Evolutionary conservation across 2,888 invertebrate genomes (phyloP).

Genomic region (Panopea generosa): DNA sequence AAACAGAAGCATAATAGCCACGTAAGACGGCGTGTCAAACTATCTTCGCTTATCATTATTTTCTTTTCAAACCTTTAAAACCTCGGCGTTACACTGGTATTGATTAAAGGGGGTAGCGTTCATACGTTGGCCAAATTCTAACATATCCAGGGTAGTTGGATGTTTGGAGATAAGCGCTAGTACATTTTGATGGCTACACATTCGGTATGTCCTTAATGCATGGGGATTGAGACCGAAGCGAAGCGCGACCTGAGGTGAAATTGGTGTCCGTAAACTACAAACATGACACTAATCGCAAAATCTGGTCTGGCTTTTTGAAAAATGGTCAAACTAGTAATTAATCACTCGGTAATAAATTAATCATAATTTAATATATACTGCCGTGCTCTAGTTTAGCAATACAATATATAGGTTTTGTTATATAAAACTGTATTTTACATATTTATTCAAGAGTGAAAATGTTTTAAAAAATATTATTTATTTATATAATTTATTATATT

Average conservation of each 20-base stretch:
- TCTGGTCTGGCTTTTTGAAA: conserved; percentile 40
- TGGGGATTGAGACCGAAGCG: conserved; percentile 14
- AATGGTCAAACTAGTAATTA: neutral
- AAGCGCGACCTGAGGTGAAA: conserved; percentile 36
- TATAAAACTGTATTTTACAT: too few relatives aligned
- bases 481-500: too few relatives aligned
- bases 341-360: too few relatives aligned
- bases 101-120: conserved; percentile 47
- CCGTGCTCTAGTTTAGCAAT: too few relatives aligned
- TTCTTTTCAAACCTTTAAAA: conserved; percentile 56
- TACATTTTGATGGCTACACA: conserved; percentile 34
- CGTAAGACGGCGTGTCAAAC: conserved; percentile 53
- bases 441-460: too few relatives aligned
- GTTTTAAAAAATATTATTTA: too few relatives aligned
- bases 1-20: conserved; percentile 61
- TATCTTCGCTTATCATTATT: conserved; percentile 50
- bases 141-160: conserved; percentile 41
- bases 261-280: conserved; percentile 45
- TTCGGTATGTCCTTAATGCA: conserved; percentile 29
- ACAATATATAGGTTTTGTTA: too few relatives aligned
- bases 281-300: conserved; percentile 50
- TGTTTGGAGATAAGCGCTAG: conserved; percentile 42
- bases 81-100: conserved; percentile 48
- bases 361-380: too few relatives aligned
- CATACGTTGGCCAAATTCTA: conserved; percentile 40